Evolutionary conservation across 2,113 vertebrate genomes (phyloP).

Genomic region (Dipodomys merriami): DNA sequence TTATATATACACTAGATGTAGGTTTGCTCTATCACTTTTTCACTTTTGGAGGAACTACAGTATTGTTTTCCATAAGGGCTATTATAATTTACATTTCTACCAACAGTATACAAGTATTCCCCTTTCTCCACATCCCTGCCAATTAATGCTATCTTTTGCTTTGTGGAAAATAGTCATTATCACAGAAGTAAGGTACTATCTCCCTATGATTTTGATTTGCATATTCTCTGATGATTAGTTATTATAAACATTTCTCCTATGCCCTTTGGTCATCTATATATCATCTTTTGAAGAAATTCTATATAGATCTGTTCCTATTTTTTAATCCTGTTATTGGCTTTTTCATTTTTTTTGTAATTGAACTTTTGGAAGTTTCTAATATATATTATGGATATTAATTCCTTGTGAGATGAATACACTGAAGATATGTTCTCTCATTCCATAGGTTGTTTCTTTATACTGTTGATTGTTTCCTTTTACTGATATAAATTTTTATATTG

Average conservation of each 20-base stretch:
- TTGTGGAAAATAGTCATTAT: no score
- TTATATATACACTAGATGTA: no score
- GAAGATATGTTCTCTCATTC: no score
- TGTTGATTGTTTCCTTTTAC: not conserved
- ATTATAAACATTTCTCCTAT: not conserved
- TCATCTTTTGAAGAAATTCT: not conserved
- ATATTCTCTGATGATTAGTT: not conserved
- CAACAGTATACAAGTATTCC: no score
- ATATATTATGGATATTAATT: not conserved
- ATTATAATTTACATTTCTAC: no score
- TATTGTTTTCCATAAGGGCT: no score
- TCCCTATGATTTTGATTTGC: not conserved
- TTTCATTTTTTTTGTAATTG: not conserved
- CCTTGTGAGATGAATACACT: no score
- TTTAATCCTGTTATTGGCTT: not conserved
- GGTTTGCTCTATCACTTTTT: no score
- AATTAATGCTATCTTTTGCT: no score
- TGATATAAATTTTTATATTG: not conserved
- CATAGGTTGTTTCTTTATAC: not conserved
- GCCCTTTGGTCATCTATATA: not conserved
- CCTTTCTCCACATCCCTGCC: no score
- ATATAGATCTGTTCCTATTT: not conserved
- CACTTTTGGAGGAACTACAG: no score
- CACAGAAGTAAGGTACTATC: no score
- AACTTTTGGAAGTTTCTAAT: not conserved